Base-by-base conservation (phyloP, 2,888 invertebrate species). In the Drosophila antonietae region DNA sequence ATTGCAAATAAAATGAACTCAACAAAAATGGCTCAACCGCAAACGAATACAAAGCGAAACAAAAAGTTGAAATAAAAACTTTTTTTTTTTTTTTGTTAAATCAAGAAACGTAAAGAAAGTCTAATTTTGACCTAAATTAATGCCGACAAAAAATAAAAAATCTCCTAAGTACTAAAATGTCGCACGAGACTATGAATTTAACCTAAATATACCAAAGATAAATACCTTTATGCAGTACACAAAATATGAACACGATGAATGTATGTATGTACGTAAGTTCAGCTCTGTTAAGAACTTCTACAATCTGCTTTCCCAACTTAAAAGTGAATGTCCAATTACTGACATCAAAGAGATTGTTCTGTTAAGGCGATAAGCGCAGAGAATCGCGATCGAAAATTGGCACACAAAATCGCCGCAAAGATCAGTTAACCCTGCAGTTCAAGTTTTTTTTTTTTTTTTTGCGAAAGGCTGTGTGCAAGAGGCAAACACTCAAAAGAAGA, bases 341-440 rank as follows among this genome's bases (percentile, higher is more conserved):
- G 20, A 41, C 9, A n/a, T 3, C 14, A 58, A 68, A 59, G 63
- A 60, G 75, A 60, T 69, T 60, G 70, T 70, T 52, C 8, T 53
- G 60, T 18, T 31, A 9, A 53, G n/a, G 14, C 23, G 18, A 47
- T 75, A 28, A 41, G 59, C 23, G 52, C 35, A 20, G 41, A 55
- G 59, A 59, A 69, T 65, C 56, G 56, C 43, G 60, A 58, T 69
- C 47, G 43, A 14, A 56, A 73, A 62, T 58, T 47, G 60, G 62
- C 57, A 62, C 71, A 61, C 28, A 35, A 61, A 65, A 69, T 44
- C 51, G 70, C 73, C 66, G 31, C 65, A 33, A 61, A 65, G 72
- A 68, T 51, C 67, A 49, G 35, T 79, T 87, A 83, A 73, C 83
- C 84, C 83, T 71, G 63, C 57, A 73, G 79, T 78, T 81, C 84